A percentile compares a stretch with the other conserved stretches of the same genome.
phyloP scores from a whole-genome alignment of 2,888 invertebrate genomes.

The Oscheius sp. region DNA sequence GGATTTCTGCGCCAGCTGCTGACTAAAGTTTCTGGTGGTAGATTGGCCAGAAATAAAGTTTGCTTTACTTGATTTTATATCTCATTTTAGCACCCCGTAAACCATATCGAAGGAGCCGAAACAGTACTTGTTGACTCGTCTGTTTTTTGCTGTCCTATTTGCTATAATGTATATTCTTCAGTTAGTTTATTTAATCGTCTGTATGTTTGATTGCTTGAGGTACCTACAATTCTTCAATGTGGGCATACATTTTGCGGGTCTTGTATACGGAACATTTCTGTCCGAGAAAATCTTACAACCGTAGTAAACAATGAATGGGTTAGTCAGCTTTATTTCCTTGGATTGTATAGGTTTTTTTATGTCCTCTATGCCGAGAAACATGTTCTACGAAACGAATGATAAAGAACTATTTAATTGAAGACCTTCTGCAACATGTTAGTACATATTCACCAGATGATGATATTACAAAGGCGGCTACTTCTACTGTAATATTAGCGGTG shows the following conservation, averaged over 20 bases:
- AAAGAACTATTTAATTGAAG: constrained; percentile 30
- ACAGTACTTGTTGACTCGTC: constrained; percentile 26
- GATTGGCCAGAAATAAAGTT: constrained; percentile 17
- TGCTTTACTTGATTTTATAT: background rate
- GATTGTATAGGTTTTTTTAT: constrained; percentile 21
- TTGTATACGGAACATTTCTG: constrained; percentile 21
- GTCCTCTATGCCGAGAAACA: constrained; percentile 31
- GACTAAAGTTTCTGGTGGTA: constrained; percentile 15
- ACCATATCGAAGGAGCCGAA: constrained; percentile 33
- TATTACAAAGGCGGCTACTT: background rate
- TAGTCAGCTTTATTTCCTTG: background rate
- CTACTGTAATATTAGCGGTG: constrained; percentile 8
- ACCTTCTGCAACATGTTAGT: constrained; percentile 14
- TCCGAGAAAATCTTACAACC: constrained; percentile 14
- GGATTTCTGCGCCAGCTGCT: constrained; percentile 19
- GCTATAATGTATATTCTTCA: constrained; percentile 30
- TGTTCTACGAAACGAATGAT: constrained; percentile 1
- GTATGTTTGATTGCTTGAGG: background rate
- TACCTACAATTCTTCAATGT: constrained; percentile 21
- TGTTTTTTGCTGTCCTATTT: constrained; percentile 32
- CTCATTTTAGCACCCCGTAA: constrained; percentile 28
- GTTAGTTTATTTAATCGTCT: background rate
- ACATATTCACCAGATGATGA: constrained; percentile 10
- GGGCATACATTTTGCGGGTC: constrained; percentile 28
- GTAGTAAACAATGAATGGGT: constrained; percentile 28